These are phyloP conservation scores for Misgurnus anguillicaudatus DNA, from an alignment of 2,113 vertebrate genomes.

Conservation along the genomic window DNA sequence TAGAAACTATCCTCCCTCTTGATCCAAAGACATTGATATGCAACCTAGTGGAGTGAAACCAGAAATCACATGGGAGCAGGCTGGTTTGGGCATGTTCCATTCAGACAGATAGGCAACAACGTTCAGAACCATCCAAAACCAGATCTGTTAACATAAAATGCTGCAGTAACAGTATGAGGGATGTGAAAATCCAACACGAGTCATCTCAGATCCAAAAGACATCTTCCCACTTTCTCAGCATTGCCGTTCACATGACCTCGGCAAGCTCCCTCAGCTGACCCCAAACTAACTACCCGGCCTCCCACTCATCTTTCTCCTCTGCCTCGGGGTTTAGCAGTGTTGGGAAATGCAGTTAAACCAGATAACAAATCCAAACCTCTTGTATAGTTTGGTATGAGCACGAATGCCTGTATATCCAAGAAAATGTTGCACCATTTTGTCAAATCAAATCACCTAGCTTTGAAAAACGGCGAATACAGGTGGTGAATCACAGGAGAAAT, in stretches of 20 bases:
- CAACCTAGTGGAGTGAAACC: constrained; percentile 43
- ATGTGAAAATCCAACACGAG: constrained; percentile 1
- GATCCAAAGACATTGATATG: background rate
- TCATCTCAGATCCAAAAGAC: background rate
- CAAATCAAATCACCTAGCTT: background rate
- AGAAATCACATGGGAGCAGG: background rate
- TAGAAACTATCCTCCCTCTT: background rate
- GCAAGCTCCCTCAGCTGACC: constrained; percentile 27
- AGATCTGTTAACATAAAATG: background rate
- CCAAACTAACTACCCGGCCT: constrained; percentile 41
- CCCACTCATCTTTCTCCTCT: constrained; percentile 16
- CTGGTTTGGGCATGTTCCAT: constrained; percentile 16
- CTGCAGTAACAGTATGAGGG: background rate
- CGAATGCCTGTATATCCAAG: background rate
- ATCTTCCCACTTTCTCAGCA: constrained; percentile 27
- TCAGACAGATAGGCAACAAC: background rate
- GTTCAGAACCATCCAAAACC: background rate
- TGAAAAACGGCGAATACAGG: constrained; percentile 8
- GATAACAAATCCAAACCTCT: background rate
- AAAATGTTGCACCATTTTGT: constrained; percentile 1
- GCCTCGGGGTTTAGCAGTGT: constrained; percentile 21
- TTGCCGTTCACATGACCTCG: constrained; percentile 68
- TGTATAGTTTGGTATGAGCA: background rate
- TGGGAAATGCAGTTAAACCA: constrained; percentile 26
- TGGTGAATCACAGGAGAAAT: constrained; percentile 21